Conservation (phyloP, 2,888 invertebrate species). For the Drosophila paramelanica region DNA sequence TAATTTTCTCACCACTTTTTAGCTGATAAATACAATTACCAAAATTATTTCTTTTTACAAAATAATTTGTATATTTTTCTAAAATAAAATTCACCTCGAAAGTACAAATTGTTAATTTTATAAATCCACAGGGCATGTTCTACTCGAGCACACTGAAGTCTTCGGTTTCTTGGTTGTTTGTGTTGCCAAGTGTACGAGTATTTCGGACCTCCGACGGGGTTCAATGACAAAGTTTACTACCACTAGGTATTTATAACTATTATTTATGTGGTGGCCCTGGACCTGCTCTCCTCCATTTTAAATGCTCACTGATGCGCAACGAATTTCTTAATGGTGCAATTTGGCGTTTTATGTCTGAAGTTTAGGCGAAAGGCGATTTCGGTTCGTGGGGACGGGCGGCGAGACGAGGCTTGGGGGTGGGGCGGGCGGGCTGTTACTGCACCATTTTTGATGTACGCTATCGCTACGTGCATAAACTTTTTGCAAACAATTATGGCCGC, state of each 20-base stretch:
- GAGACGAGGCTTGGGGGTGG: neutral
- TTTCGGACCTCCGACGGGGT: slow-evolving; percentile 60
- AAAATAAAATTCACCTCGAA: no score
- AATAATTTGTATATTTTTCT: no score
- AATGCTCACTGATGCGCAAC: slow-evolving; percentile 84
- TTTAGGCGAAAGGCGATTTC: slow-evolving; percentile 75
- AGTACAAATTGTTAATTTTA: no score
- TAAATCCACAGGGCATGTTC: slow-evolving; percentile 1
- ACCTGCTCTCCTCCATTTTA: slow-evolving; percentile 58
- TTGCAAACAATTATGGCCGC: slow-evolving; percentile 75
- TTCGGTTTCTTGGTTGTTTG: slow-evolving; percentile 36
- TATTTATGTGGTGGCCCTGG: slow-evolving; percentile 68
- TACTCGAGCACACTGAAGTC: neutral
- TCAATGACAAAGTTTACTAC: slow-evolving; percentile 80
- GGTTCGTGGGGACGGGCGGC: neutral
- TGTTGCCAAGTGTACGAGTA: slow-evolving; percentile 63
- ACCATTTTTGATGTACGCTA: slow-evolving; percentile 71
- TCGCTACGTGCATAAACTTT: slow-evolving; percentile 81
- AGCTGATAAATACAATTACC: no score
- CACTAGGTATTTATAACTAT: slow-evolving; percentile 81
- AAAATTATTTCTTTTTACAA: no score
- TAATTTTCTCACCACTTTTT: no score
- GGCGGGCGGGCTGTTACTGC: slow-evolving; percentile 25
- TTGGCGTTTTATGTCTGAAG: slow-evolving; percentile 81
- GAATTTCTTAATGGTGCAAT: slow-evolving; percentile 84